A percentile compares a stretch with the other conserved stretches of the same genome.
Conservation (phyloP, 2,888 invertebrate species). For the Gordius sp. region DNA sequence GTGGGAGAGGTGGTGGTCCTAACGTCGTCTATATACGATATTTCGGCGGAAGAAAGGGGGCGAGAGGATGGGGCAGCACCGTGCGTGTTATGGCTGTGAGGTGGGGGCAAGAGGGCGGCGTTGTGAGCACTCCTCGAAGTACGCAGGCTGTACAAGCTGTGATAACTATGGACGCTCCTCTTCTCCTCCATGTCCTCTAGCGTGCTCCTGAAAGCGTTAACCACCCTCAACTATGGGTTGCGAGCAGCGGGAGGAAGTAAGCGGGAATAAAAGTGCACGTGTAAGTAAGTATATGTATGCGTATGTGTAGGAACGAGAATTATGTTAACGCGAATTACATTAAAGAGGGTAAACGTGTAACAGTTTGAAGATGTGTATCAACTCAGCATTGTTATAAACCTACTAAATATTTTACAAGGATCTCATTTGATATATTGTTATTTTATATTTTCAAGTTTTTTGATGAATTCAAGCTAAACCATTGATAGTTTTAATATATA, state of each 20-base stretch:
- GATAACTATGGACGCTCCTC: conserved; percentile 68
- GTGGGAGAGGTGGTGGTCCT: background rate
- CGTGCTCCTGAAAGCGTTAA: conserved; percentile 96
- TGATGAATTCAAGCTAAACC: no score
- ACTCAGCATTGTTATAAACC: no score
- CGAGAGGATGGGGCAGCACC: no score
- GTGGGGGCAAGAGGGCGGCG: background rate
- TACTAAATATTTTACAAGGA: no score
- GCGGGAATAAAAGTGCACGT: background rate
- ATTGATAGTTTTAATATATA: no score
- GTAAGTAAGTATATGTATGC: background rate
- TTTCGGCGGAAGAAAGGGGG: conserved; percentile 3
- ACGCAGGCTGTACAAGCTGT: conserved; percentile 17
- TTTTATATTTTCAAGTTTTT: no score
- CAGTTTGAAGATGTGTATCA: no score
- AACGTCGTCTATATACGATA: conserved; percentile 1
- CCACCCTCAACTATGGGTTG: conserved; percentile 99
- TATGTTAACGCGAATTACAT: no score
- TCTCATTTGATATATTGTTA: no score
- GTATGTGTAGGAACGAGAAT: background rate
- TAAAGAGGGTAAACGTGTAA: no score
- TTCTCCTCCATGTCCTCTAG: conserved; percentile 98
- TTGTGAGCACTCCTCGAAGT: background rate
- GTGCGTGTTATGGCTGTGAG: no score
- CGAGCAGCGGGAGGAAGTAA: background rate